These are phyloP conservation scores for Calliscelio sp. DNA, from an alignment of 2,888 invertebrate species.

Conservation along the genomic window DNA sequence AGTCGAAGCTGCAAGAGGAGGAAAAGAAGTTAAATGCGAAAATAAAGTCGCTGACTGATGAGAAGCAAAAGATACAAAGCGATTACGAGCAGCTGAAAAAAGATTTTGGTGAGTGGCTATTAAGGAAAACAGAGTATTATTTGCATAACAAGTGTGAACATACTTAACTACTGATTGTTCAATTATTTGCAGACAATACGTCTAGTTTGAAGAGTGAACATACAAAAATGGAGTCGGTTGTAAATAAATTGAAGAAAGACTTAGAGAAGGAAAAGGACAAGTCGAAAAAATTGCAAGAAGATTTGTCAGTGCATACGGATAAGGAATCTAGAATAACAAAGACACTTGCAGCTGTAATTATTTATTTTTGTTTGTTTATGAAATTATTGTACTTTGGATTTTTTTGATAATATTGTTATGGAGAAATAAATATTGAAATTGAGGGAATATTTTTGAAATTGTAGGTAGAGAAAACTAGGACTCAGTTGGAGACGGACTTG, in stretches of 20 bases:
- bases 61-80: slow-evolving; percentile 88
- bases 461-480: slow-evolving; percentile 88
- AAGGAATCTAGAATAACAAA: slow-evolving; percentile 82
- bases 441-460: slow-evolving; percentile 50
- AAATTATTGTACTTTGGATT: slow-evolving; percentile 28
- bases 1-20: slow-evolving; percentile 86
- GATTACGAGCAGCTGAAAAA: slow-evolving; percentile 88
- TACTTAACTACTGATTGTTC: too few species aligned
- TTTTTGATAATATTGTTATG: not conserved
- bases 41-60: slow-evolving; percentile 85
- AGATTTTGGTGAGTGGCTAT: slow-evolving; percentile 87
- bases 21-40: slow-evolving; percentile 87
- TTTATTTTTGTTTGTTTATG: slow-evolving; percentile 57
- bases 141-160: too few species aligned
- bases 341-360: slow-evolving; percentile 80
- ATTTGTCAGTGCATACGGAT: slow-evolving; percentile 82
- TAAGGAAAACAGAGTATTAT: too few species aligned
- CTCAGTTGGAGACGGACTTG: slow-evolving; percentile 87
- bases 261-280: slow-evolving; percentile 88
- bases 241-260: slow-evolving; percentile 88
- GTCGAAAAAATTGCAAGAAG: slow-evolving; percentile 88
- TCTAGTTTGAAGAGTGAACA: slow-evolving; percentile 86
- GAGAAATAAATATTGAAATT: not conserved
- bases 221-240: slow-evolving; percentile 88
- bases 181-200: slow-evolving; percentile 86